Conservation (phyloP, 1,140 invertebrate genomes). For the Pseudomyrmex concolor region DNA sequence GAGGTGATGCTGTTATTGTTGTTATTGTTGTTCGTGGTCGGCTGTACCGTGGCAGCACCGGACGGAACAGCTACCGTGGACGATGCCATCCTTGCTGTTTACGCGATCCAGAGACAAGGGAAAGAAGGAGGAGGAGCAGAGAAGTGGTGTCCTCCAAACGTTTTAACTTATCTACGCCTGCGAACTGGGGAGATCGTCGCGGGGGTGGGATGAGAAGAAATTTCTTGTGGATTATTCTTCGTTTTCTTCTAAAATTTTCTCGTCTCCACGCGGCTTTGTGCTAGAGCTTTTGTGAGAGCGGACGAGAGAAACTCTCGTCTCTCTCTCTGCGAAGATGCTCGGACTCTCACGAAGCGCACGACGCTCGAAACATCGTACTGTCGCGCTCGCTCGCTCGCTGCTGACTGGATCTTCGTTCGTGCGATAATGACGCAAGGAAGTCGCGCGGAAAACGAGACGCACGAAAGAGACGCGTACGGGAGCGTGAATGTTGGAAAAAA, state of each 20-base stretch:
- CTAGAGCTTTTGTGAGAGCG: not conserved
- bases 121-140: not conserved
- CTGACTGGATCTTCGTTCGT: not conserved
- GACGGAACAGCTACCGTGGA: slow-evolving; percentile 73
- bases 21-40: slow-evolving; percentile 53
- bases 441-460: not conserved
- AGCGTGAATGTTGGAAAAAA: not conserved
- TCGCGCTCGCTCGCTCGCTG: slow-evolving; percentile 43
- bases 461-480: not conserved
- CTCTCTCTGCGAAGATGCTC: not conserved
- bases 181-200: not conserved
- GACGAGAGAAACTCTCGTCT: not conserved
- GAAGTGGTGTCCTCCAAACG: slow-evolving; percentile 6
- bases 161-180: slow-evolving; percentile 1
- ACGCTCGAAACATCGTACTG: slow-evolving; percentile 58
- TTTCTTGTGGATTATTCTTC: not conserved
- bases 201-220: too few relatives aligned
- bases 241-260: not conserved
- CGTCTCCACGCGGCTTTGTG: not conserved
- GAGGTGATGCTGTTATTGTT: slow-evolving; percentile 41
- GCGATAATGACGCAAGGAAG: slow-evolving; percentile 21
- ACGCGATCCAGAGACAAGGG: not conserved
- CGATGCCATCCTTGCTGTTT: slow-evolving; percentile 66
- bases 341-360: slow-evolving; percentile 27
- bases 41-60: slow-evolving; percentile 64